These are phyloP conservation scores for Ochropleura leucogaster DNA, from an alignment of 2,888 invertebrate genomes.

Conservation along the genomic window DNA sequence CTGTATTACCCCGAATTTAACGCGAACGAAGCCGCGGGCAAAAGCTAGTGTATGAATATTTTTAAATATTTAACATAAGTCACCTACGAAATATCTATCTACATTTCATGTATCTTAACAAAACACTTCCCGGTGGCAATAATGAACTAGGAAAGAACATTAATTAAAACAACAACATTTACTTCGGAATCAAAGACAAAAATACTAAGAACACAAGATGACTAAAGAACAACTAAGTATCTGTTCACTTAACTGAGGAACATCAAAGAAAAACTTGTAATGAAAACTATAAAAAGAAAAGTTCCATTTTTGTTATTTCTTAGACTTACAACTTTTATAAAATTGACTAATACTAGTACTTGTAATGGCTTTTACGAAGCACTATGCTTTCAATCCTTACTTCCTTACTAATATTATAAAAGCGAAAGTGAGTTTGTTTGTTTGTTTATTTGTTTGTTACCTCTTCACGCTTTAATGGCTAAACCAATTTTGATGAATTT, in stretches of 20 bases:
- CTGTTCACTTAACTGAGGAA: constrained; percentile 16
- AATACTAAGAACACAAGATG: constrained; percentile 5
- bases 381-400: background rate
- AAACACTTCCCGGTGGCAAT: background rate
- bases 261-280: constrained; percentile 33
- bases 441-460: no score
- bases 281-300: constrained; percentile 37
- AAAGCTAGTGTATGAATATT: no score
- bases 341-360: background rate
- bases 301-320: background rate
- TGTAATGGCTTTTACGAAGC: background rate
- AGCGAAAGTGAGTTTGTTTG: no score
- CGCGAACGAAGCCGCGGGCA: no score
- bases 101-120: background rate
- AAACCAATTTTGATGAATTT: no score
- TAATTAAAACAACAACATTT: constrained; percentile 36
- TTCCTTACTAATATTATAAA: no score
- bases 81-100: no score
- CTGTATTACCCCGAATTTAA: no score
- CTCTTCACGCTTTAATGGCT: no score
- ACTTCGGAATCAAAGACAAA: constrained; percentile 14
- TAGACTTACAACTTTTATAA: background rate
- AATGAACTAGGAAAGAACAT: background rate
- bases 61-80: no score
- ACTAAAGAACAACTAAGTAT: constrained; percentile 20